Evolutionary conservation across 1,140 invertebrate species (phyloP).

Genomic region (Drosophila mojavensis): DNA sequence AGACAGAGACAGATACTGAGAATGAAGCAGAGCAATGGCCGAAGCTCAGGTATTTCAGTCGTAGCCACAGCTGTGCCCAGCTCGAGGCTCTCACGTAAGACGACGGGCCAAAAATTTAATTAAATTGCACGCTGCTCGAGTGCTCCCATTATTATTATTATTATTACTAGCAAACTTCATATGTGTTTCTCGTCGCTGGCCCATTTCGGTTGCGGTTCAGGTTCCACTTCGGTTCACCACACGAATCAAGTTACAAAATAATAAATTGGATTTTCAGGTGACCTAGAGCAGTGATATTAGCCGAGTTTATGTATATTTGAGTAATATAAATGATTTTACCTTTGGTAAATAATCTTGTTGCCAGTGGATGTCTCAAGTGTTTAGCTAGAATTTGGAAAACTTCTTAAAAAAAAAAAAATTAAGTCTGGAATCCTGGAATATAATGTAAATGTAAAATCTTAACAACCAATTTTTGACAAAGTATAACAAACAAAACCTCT

Average conservation of each 20-base stretch:
- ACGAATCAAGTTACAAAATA: slow-evolving; percentile 37
- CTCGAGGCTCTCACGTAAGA: slow-evolving; percentile 52
- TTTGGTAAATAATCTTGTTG: too few relatives aligned
- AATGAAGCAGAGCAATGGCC: neutral
- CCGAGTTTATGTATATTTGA: too few relatives aligned
- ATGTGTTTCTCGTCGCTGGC: neutral
- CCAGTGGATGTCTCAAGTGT: too few relatives aligned
- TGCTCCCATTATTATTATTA: slow-evolving; percentile 50
- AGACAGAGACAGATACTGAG: neutral
- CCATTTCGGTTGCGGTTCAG: neutral
- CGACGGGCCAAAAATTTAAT: slow-evolving; percentile 69
- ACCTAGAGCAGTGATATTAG: too few relatives aligned
- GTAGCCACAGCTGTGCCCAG: neutral
- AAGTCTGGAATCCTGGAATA: too few relatives aligned
- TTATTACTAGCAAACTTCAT: slow-evolving; percentile 32
- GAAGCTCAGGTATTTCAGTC: slow-evolving; percentile 9
- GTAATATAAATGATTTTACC: too few relatives aligned
- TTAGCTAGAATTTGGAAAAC: too few relatives aligned
- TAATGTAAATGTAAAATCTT: too few relatives aligned
- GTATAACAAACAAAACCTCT: too few relatives aligned
- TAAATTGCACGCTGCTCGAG: slow-evolving; percentile 67
- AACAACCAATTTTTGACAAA: too few relatives aligned
- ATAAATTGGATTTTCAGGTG: slow-evolving; percentile 34
- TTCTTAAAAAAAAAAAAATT: too few relatives aligned
- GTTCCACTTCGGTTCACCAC: neutral